Evolutionary conservation across 2,797 vertebrate genomes (phyloP), one percentile per base, ranked within the genome.

Genomic region (Manis javanica): DNA sequence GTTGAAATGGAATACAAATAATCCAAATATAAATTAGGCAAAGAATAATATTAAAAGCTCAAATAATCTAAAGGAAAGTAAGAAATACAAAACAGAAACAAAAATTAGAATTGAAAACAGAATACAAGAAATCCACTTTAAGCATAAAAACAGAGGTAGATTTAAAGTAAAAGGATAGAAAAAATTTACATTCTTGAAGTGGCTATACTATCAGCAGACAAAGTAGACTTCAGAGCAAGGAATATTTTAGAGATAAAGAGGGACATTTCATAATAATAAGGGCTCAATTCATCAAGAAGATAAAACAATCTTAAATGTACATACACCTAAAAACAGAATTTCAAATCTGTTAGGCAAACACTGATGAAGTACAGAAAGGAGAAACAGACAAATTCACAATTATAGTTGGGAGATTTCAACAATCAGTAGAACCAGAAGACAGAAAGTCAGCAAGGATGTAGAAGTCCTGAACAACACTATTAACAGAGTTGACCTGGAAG

Each of bases 231-330:
- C n/a, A 74, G 72, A 82, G 53, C 13, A 87, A 74, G 34, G 55
- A n/a, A 18, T 61, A 61, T 61, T 81, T 96, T 78, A 66, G 55
- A 61, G 46, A 87, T 55, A 84, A 87, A 96, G 49, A 57, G 57
- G 29, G n/a, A n/a, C 18, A 49, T 79, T 93, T 93, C 66, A 51
- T 79, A 69, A 82, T 21, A 90, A 91, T 39, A 69, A 71, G 24
- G 18, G 53, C 34, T 93, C 31, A 39, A 46, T 75, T 96, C n/a
- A 18, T 31, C n/a, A 68, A 78, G 77, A 92, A 72, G n/a, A 77
- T 7, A 61, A 5, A 77, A 53, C 26, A 42, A 63, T 91, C 57
- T 78, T 91, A 86, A 93, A 64, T n/a, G 5, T 34, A 34, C 55
- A 68, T 14, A 15, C 7, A 61, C 14, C 39, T 90, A 82, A 77